Conservation (phyloP, 2,888 invertebrate species). For the Eristalis arbustorum region DNA sequence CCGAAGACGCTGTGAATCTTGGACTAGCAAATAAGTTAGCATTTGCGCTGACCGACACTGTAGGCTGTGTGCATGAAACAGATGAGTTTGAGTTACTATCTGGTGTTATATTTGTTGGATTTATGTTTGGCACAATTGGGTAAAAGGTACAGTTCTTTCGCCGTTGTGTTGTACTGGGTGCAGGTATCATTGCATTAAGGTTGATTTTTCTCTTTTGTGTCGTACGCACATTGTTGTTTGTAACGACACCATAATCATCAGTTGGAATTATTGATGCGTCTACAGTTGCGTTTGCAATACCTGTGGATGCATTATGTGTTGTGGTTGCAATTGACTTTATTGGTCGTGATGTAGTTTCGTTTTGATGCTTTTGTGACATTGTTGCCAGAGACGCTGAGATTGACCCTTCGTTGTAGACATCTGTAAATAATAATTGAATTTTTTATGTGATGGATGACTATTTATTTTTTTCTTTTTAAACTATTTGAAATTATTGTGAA, state of each 20-base stretch:
- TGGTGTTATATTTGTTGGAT: conserved; percentile 47
- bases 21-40: conserved; percentile 87
- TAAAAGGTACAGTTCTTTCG: conserved; percentile 92
- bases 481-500: no score
- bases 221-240: conserved; percentile 45
- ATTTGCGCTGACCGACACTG: conserved; percentile 35
- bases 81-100: conserved; percentile 30
- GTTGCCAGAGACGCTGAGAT: conserved; percentile 80
- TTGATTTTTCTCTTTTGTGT: conserved; percentile 78
- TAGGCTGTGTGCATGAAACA: conserved; percentile 36
- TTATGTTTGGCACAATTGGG: conserved; percentile 87
- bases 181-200: conserved; percentile 75
- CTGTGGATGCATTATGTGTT: conserved; percentile 50
- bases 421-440: conserved; percentile 6
- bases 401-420: conserved; percentile 74
- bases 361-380: conserved; percentile 80
- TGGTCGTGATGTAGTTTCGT: conserved; percentile 50
- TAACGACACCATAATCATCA: conserved; percentile 19
- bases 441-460: no score
- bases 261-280: conserved; percentile 30
- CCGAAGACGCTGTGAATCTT: conserved; percentile 84
- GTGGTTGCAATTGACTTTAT: conserved; percentile 71
- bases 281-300: conserved; percentile 19
- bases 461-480: neutral
- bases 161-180: conserved; percentile 84